Base-by-base conservation (phyloP, 2,888 invertebrate genomes). In the Kryphioiulus occultus region DNA sequence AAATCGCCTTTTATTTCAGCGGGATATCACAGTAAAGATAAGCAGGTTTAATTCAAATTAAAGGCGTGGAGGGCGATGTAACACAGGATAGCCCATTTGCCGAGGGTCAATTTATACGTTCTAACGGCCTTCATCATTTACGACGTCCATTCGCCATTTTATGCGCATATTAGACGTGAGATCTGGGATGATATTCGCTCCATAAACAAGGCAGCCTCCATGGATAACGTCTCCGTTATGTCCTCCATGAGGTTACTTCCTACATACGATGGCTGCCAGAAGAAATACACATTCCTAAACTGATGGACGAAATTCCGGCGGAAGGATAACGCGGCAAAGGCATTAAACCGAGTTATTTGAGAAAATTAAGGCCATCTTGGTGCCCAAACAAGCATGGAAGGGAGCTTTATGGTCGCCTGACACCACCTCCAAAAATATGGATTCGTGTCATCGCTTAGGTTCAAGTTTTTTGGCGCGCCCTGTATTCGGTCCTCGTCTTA, bases 261-360 rank as follows among this genome's bases (percentile, higher is more conserved):
- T 22, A 68, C 7, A 68, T 68, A n/a, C 59, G 19, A 53, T 1
- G 17, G 59, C 22, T 47, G 26, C 10, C 22, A 68, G 68, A 68
- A 68, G 68, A 68, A 68, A 26, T 26, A 7, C 68, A 10, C 68
- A 68, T 68, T 68, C 68, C 68, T 26, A 22, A 68, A 68, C 26
- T 68, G 68, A 68, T 68, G 68, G 68, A 68, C 68, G 68, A 68
- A 68, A 68, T 68, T 68, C 68, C 68, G 68, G 68, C 68, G 68
- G 68, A 68, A 68, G 68, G 68, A 68, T 22, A 26, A 47, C 47
- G 47, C 42, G 42, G 9, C 42, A 15, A 9, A 15, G 10, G 59
- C 68, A 68, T 68, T 68, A 68, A 68, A 68, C 26, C 22, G 68
- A 68, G 68, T 68, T 68, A 68, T 68, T 26, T 10, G 22, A 10